Percentiles rank a stretch among this genome's conserved stretches.
phyloP scores from a whole-genome alignment of 2,113 vertebrate species.

The Myiopsitta monachus region DNA sequence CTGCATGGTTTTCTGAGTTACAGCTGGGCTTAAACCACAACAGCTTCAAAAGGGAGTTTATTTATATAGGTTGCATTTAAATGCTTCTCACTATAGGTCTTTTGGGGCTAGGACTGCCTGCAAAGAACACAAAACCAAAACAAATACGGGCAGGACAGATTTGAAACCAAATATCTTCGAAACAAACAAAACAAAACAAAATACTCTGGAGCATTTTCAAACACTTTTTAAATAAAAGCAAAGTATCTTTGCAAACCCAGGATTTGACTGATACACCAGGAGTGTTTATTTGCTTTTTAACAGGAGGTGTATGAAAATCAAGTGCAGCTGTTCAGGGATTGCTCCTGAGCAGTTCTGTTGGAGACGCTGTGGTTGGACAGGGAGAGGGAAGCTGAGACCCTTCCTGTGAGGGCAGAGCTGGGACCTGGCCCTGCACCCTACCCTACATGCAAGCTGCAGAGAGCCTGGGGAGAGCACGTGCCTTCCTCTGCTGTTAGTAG shows the following conservation, averaged over 20 bases:
- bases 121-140: not conserved
- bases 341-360: not conserved
- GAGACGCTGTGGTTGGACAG: not conserved
- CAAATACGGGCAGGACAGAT: not conserved
- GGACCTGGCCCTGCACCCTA: not conserved
- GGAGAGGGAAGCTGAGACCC: not conserved
- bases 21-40: too few relatives aligned
- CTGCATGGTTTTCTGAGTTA: too few relatives aligned
- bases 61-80: not conserved
- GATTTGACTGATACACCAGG: not conserved
- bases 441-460: fast-evolving
- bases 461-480: not conserved
- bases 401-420: not conserved
- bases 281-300: not conserved
- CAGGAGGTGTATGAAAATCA: not conserved
- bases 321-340: not conserved
- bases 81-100: not conserved
- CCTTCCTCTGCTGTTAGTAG: not conserved
- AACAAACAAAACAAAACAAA: not conserved
- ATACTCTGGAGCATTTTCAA: not conserved
- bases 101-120: not conserved
- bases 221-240: not conserved
- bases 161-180: not conserved
- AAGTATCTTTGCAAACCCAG: not conserved
- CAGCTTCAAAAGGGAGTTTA: not conserved